These are phyloP conservation scores for Ornithoptera alexandrae DNA, from an alignment of 2,888 invertebrate species.

Conservation along the genomic window DNA sequence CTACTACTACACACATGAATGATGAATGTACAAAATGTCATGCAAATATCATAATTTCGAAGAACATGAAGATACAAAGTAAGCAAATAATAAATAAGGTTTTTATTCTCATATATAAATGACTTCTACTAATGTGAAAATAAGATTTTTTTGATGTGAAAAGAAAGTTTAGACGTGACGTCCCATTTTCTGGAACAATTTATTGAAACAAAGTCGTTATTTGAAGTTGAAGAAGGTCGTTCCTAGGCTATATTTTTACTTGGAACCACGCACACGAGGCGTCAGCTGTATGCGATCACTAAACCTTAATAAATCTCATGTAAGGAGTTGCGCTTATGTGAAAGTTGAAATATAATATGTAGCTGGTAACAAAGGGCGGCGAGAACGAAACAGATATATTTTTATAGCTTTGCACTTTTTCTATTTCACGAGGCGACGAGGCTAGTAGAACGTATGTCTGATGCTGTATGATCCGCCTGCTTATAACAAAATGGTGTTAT, in stretches of 20 bases:
- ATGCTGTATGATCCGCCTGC: too few relatives aligned
- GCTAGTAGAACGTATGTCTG: too few relatives aligned
- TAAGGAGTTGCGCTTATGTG: slow-evolving; percentile 43
- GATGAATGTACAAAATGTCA: too few relatives aligned
- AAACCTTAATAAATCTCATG: slow-evolving; percentile 70
- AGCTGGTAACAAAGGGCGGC: slow-evolving; percentile 4
- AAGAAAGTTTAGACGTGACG: not conserved
- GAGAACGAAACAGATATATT: not conserved
- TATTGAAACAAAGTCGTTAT: slow-evolving; percentile 10
- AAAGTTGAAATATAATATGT: slow-evolving; percentile 23
- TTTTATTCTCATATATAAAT: too few relatives aligned
- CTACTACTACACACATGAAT: too few relatives aligned
- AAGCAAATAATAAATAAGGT: too few relatives aligned
- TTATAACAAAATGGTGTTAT: too few relatives aligned
- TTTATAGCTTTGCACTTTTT: not conserved
- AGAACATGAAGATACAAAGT: too few relatives aligned
- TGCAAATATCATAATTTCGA: too few relatives aligned
- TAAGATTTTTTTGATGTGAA: too few relatives aligned
- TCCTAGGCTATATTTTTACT: slow-evolving; percentile 39
- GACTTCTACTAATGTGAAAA: too few relatives aligned
- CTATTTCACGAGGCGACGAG: too few relatives aligned
- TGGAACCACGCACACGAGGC: slow-evolving; percentile 58
- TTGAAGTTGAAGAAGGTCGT: slow-evolving; percentile 21
- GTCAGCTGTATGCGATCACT: slow-evolving; percentile 70
- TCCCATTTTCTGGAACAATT: not conserved